These are phyloP conservation scores for Cuniculus paca DNA, from an alignment of 2,797 vertebrate genomes.

Conservation along the genomic window DNA sequence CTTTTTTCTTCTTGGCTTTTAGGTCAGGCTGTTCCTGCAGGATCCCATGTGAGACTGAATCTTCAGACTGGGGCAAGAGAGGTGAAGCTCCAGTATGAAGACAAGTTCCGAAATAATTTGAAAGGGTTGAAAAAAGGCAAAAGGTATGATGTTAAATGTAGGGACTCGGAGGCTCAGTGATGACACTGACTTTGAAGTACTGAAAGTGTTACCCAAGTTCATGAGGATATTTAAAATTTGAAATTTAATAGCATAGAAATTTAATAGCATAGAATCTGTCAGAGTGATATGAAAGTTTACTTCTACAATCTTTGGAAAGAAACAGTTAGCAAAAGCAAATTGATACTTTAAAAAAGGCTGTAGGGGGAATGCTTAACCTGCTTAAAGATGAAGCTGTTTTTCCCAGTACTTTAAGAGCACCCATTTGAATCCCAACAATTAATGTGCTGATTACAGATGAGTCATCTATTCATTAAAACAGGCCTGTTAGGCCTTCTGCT, in stretches of 20 bases:
- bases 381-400: constrained; percentile 78
- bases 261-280: constrained; percentile 76
- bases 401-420: constrained; percentile 76
- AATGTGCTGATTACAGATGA: constrained; percentile 82
- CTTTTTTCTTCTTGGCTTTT: constrained; percentile 76
- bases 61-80: constrained; percentile 96
- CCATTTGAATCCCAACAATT: constrained; percentile 83
- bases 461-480: constrained; percentile 84
- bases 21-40: constrained; percentile 95
- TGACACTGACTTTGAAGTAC: constrained; percentile 52
- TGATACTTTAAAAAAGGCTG: constrained; percentile 72
- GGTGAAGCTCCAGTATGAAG: constrained; percentile 88
- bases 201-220: constrained; percentile 50
- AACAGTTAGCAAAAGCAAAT: constrained; percentile 76
- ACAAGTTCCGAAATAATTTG: constrained; percentile 80
- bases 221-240: constrained; percentile 22
- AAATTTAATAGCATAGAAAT: constrained; percentile 69
- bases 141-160: constrained; percentile 83
- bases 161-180: neutral
- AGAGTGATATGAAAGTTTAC: constrained; percentile 66
- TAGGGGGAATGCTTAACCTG: constrained; percentile 78
- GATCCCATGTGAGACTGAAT: constrained; percentile 94
- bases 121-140: constrained; percentile 84
- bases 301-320: constrained; percentile 68
- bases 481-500: constrained; percentile 79